phyloP scores from a whole-genome alignment of 2,888 invertebrate species.

The Pristionchus fissidentatus region DNA sequence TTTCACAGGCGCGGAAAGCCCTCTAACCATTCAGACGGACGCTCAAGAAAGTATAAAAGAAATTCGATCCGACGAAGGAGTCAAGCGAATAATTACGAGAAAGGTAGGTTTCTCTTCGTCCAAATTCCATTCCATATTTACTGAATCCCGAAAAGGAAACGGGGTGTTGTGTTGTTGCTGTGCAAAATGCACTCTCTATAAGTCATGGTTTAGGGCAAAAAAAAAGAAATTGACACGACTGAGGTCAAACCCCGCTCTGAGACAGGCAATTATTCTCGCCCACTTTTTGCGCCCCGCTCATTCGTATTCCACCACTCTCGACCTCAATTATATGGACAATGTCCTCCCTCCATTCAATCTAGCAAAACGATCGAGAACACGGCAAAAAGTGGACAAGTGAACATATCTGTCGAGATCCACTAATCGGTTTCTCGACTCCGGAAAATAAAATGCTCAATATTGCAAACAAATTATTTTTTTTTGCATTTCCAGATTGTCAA shows the following conservation, averaged over 20 bases:
- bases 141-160: no score
- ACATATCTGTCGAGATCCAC: not conserved
- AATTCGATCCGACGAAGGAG: slow-evolving; percentile 10
- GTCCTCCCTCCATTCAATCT: slow-evolving; percentile 33
- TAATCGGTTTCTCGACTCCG: not conserved
- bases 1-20: not conserved
- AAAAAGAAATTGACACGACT: no score
- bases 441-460: not conserved
- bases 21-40: slow-evolving; percentile 30
- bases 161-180: no score
- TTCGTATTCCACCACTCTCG: not conserved
- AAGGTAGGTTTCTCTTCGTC: not conserved
- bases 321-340: slow-evolving; percentile 28
- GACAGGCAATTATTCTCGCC: slow-evolving; percentile 20
- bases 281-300: slow-evolving; percentile 24
- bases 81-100: slow-evolving; percentile 20
- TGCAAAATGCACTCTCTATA: no score
- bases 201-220: no score
- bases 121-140: not conserved
- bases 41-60: not conserved
- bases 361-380: no score
- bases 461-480: not conserved
- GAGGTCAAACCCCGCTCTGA: not conserved
- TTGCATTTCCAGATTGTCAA: slow-evolving; percentile 37
- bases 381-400: slow-evolving; percentile 2